A percentile compares a stretch with the other conserved stretches of the same genome.
These are phyloP conservation scores for Plodia interpunctella DNA, from an alignment of 1,140 invertebrate species.

Conservation along the genomic window DNA sequence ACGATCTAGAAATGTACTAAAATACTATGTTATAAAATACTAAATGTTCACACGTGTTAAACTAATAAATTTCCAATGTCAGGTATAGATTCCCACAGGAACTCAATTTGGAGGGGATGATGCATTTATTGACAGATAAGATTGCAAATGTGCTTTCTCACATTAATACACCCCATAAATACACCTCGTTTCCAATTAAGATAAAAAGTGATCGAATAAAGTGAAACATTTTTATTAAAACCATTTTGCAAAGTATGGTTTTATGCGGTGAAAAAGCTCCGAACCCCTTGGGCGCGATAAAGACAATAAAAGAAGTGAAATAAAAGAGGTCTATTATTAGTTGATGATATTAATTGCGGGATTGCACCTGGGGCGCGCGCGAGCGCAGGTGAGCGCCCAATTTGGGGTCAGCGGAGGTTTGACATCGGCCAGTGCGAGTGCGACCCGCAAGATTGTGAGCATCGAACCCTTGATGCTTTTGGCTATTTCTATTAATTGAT, in stretches of 20 bases:
- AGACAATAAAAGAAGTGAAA: slow-evolving; percentile 62
- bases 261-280: slow-evolving; percentile 17
- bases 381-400: slow-evolving; percentile 59
- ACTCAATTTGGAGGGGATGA: slow-evolving; percentile 33
- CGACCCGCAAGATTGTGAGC: slow-evolving; percentile 46
- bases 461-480: slow-evolving; percentile 32
- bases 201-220: slow-evolving; percentile 45
- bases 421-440: slow-evolving; percentile 40
- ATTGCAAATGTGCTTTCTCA: slow-evolving; percentile 48
- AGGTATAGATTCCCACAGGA: slow-evolving; percentile 37
- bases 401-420: slow-evolving; percentile 64
- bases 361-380: slow-evolving; percentile 61
- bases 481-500: slow-evolving; percentile 13
- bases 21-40: too few species aligned
- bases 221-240: slow-evolving; percentile 34
- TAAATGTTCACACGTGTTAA: too few species aligned
- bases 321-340: slow-evolving; percentile 63
- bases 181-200: slow-evolving; percentile 56
- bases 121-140: slow-evolving; percentile 46
- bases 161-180: slow-evolving; percentile 40
- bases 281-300: slow-evolving; percentile 29
- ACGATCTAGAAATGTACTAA: too few species aligned
- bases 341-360: slow-evolving; percentile 67
- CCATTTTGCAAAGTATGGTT: slow-evolving; percentile 21
- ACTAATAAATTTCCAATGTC: neutral